Evolutionary conservation across 2,797 vertebrate genomes (phyloP), one percentile per base, ranked within the genome.

Genomic region (Corythornis leucogaster): DNA sequence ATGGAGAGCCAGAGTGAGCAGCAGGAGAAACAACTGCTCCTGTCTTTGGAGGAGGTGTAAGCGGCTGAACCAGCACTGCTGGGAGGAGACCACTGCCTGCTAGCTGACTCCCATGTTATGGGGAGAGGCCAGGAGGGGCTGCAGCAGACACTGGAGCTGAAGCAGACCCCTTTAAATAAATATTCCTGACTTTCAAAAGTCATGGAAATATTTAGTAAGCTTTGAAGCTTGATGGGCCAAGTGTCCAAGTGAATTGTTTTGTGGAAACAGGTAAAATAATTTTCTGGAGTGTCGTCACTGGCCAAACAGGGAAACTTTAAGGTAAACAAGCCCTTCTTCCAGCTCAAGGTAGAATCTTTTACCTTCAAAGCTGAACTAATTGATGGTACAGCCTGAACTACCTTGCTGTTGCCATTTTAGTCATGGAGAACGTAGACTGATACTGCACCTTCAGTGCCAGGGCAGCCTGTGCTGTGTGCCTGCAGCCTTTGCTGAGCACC

Each of bases 1-100:
- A 6, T 76, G 61, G 61, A 75, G 26, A 61, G 35, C 19, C 26
- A 53, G 33, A 80, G 28, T 11, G 31, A 80, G 31, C 40, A 58
- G 53, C 33, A 70, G 30, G 61, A 86, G 73, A 87, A 93, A 26
- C 6, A 45, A 21, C 15, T 20, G 7, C 25, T 81, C 18, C 26
- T 0, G 8, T 12, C 42, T 26, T 1, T 1, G 0, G 24, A 76
- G 12, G 7, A 64, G n/a, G 50, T 3, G 21, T 7, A 30, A 31
- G 48, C 5, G 59, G 12, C 53, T 79, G 55, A 69, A 43, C 5
- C 9, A 51, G 57, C 48, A 14, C 38, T 33, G 64, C 5, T 50
- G 68, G n/a, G 38, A 85, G 40, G 18, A 64, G 7, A 22, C 3
- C 38, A 28, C 26, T 33, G 58, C 13, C 40, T 63, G 38, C 30